These are phyloP conservation scores for Anarrhichthys ocellatus DNA, from an alignment of 2,113 vertebrate genomes.

Conservation along the genomic window DNA sequence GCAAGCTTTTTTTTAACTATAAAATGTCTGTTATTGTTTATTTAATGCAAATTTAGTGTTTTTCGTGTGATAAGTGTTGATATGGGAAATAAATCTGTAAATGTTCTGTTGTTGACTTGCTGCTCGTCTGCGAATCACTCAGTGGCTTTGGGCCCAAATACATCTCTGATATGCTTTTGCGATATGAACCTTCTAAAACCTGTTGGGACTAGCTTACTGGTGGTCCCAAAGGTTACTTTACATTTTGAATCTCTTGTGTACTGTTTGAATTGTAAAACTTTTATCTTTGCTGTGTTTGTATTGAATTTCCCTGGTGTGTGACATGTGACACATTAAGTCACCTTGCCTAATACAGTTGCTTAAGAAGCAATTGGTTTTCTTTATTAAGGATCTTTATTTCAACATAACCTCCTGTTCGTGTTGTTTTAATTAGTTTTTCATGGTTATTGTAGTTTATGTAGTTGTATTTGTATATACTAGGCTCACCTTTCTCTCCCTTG, in stretches of 20 bases:
- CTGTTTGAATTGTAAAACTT: neutral
- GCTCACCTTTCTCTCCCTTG: neutral
- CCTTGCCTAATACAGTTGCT: neutral
- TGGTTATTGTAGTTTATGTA: neutral
- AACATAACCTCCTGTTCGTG: neutral
- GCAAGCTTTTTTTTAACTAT: too few relatives aligned
- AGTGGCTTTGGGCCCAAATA: neutral
- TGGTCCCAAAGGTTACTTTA: neutral
- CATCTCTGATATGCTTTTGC: neutral
- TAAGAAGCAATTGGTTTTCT: neutral
- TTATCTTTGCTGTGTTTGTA: neutral
- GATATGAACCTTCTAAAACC: neutral
- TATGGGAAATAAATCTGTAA: neutral
- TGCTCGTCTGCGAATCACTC: too few relatives aligned
- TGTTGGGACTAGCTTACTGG: neutral
- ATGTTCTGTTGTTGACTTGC: neutral
- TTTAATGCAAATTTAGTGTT: neutral
- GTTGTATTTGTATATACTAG: neutral
- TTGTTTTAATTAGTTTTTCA: neutral
- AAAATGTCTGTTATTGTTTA: neutral
- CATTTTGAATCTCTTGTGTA: neutral
- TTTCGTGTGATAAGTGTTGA: neutral
- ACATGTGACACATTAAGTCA: too few relatives aligned
- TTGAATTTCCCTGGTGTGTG: neutral
- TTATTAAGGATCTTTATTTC: neutral